phyloP scores from a whole-genome alignment of 2,888 invertebrate genomes.

The Xestia rhomboidea region DNA sequence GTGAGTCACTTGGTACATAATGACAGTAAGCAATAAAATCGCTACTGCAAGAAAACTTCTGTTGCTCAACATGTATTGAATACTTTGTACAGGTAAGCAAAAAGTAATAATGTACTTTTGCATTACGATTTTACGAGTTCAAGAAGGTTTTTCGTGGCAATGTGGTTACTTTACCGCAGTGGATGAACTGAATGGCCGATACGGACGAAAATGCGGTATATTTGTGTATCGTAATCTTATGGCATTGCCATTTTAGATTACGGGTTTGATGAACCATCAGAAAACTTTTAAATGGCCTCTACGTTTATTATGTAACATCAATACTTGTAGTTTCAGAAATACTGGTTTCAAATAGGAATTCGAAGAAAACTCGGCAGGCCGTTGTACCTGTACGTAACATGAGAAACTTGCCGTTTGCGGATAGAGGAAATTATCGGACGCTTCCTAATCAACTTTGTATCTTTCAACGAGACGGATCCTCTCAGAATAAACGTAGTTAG shows the following conservation, averaged over 20 bases:
- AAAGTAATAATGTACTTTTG: constrained; percentile 45
- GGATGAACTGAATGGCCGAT: background rate
- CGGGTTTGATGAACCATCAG: constrained; percentile 17
- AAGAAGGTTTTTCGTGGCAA: constrained; percentile 34
- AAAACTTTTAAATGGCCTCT: constrained; percentile 12
- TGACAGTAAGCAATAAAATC: constrained; percentile 54
- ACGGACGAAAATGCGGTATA: background rate
- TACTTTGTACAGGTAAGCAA: constrained; percentile 49
- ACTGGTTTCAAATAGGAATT: constrained; percentile 38
- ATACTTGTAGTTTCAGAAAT: constrained; percentile 15
- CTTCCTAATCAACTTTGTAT: constrained; percentile 46
- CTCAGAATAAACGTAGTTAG: background rate
- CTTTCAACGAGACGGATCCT: constrained; percentile 14
- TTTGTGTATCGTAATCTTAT: constrained; percentile 6
- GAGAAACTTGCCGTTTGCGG: constrained; percentile 26
- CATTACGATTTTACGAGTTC: constrained; percentile 42
- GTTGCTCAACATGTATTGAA: constrained; percentile 58
- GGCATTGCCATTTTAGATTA: background rate
- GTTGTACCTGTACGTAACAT: constrained; percentile 28
- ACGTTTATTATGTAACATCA: constrained; percentile 5
- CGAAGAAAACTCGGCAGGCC: constrained; percentile 28
- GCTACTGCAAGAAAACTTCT: constrained; percentile 52
- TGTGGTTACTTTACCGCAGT: constrained; percentile 19
- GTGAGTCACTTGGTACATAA: constrained; percentile 55
- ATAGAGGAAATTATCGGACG: constrained; percentile 44